Conservation (phyloP, 2,797 vertebrate genomes). For the Anabas testudineus region DNA sequence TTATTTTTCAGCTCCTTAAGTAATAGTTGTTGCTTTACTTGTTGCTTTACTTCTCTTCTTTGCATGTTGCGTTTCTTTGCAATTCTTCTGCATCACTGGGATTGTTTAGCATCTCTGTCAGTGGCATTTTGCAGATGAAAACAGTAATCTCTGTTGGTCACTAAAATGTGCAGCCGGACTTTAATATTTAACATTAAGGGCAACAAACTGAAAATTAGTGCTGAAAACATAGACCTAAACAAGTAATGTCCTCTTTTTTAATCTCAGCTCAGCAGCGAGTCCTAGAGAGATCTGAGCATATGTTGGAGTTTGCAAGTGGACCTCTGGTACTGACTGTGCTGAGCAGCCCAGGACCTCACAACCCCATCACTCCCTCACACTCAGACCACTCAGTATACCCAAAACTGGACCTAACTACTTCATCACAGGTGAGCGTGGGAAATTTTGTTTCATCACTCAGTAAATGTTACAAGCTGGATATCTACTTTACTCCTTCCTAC, state of each 20-base stretch:
- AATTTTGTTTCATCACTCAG: background rate
- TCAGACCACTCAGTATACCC: background rate
- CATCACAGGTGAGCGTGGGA: constrained; percentile 36
- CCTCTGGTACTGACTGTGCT: constrained; percentile 39
- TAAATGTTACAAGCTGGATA: background rate
- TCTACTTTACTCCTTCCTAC: too few relatives aligned
- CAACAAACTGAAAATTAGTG: background rate
- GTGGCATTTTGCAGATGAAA: too few relatives aligned
- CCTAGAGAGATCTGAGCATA: constrained; percentile 47
- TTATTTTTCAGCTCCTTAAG: too few relatives aligned
- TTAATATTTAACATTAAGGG: too few relatives aligned
- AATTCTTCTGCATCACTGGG: too few relatives aligned
- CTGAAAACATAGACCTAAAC: background rate
- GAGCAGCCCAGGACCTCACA: background rate
- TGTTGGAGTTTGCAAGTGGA: constrained; percentile 9
- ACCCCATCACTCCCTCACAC: background rate
- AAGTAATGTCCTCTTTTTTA: background rate
- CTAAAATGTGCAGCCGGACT: too few relatives aligned
- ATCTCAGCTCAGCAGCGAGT: constrained; percentile 61
- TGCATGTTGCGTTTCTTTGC: too few relatives aligned
- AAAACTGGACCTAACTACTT: background rate
- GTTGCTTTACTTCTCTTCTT: too few relatives aligned
- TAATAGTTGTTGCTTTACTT: too few relatives aligned
- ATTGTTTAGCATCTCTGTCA: too few relatives aligned
- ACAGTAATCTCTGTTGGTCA: too few relatives aligned